Base-by-base conservation (phyloP, 2,888 invertebrate genomes). In the Spilarctia lutea region DNA sequence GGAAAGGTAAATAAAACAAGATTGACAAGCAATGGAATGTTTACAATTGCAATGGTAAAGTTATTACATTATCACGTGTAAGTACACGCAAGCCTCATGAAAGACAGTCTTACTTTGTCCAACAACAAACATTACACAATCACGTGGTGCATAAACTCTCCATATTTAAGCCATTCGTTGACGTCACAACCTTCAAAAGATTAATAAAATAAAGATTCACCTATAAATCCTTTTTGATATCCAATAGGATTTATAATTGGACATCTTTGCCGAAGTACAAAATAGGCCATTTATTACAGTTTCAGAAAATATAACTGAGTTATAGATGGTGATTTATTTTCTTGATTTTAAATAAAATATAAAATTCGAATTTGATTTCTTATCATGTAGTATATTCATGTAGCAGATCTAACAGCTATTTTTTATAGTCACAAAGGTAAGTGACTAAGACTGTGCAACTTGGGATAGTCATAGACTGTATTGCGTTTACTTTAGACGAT, bases 1-100 rank as follows among this genome's bases (percentile, higher is more conserved):
- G 35, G 67, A 67, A 35, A 27, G 72, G 42, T 52, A 48, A 94
- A 94, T 93, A 90, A 94, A 94, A 94, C 83, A 80, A 80, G 66
- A 75, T 77, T 92, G 90, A 94, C 93, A 95, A 95, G 95, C 95
- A 94, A 94, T 94, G 95, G 95, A 95, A 95, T 95, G 95, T 95
- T 92, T 95, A 95, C 92, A 93, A 90, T 94, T 94, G 93, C 93
- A 93, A 93, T 92, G 92, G 91, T 90, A 91, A 88, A 90, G 88
- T 91, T 85, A 89, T 92, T 92, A 94, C 89, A 92, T 88, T 90
- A 91, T 80, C 86, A 89, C 87, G 87, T 90, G 87, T 90, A 91
- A 87, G 86, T 91, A 93, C 89, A 89, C 90, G 92, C 87, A 90
- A 91, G 89, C 88, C 85, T 88, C 79, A 78, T 74, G 88, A 87